A percentile compares a stretch with the other conserved stretches of the same genome.
These are phyloP conservation scores for Protaetia brevitarsis DNA, from an alignment of 1,140 invertebrate species.

Conservation along the genomic window DNA sequence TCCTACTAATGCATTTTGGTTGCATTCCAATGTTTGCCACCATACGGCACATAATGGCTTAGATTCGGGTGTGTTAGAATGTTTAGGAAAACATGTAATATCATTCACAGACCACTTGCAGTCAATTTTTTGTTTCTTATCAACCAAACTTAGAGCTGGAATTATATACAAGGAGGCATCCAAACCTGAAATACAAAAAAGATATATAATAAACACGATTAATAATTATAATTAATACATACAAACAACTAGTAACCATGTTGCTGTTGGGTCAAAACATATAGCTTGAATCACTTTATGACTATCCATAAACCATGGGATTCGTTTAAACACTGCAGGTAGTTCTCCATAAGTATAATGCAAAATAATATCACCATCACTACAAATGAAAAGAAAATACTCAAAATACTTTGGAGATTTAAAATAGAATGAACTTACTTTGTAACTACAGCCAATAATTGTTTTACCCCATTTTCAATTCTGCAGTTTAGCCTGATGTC, in stretches of 20 bases:
- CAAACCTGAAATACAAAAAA: constrained; percentile 35
- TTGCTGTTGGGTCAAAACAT: constrained; percentile 67
- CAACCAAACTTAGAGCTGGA: constrained; percentile 58
- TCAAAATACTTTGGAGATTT: neutral
- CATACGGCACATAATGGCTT: constrained; percentile 60
- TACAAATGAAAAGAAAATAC: constrained; percentile 33
- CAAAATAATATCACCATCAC: constrained; percentile 44
- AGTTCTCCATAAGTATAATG: constrained; percentile 47
- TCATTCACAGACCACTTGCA: constrained; percentile 60
- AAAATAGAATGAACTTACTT: constrained; percentile 35
- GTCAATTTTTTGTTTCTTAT: constrained; percentile 53
- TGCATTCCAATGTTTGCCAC: constrained; percentile 67
- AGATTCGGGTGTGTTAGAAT: constrained; percentile 52
- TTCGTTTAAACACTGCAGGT: constrained; percentile 57
- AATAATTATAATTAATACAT: constrained; percentile 38
- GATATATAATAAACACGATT: neutral
- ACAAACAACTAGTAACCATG: constrained; percentile 64
- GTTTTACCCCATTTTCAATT: constrained; percentile 47
- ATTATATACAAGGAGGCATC: constrained; percentile 62
- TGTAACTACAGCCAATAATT: constrained; percentile 45
- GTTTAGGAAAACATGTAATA: constrained; percentile 53
- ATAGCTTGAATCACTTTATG: constrained; percentile 61
- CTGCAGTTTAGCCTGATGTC: constrained; percentile 42
- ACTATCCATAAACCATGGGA: constrained; percentile 64
- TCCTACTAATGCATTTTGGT: constrained; percentile 67